Conservation (phyloP, 2,113 vertebrate genomes). For the Cnemophilus loriae region DNA sequence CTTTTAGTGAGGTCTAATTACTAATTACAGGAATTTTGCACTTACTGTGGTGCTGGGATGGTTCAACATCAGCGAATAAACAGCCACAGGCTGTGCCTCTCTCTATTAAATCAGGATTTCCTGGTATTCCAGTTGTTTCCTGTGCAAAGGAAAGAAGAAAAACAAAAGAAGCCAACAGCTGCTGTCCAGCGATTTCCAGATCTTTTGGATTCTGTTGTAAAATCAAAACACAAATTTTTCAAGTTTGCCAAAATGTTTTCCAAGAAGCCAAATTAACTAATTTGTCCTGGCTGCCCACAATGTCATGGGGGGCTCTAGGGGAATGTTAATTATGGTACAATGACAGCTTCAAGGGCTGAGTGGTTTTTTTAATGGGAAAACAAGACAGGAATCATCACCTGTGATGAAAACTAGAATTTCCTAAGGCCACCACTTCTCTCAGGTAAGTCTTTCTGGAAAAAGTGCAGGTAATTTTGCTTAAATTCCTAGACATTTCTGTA, state of each 20-base stretch:
- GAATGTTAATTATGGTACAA: not conserved
- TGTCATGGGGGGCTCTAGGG: not conserved
- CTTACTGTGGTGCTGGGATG: not conserved
- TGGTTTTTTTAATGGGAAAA: not conserved
- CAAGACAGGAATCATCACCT: not conserved
- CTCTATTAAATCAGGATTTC: not conserved
- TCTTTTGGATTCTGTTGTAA: not conserved
- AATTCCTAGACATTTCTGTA: not conserved
- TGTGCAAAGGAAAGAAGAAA: not conserved
- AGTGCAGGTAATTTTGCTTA: not conserved
- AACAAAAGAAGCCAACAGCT: not conserved
- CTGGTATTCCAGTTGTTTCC: not conserved
- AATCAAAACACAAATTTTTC: not conserved
- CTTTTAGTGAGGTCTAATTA: not conserved
- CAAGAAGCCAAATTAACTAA: not conserved
- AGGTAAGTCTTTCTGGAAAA: not conserved
- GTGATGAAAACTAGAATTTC: not conserved
- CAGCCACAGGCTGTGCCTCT: not conserved
- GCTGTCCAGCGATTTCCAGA: not conserved
- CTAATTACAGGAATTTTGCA: not conserved
- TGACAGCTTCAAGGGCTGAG: not conserved
- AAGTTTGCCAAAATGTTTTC: not conserved
- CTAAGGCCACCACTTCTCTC: not conserved
- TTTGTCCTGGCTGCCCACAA: not conserved
- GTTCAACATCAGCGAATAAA: not conserved